These are phyloP conservation scores for Psilopsiagon aymara DNA, from an alignment of 2,113 vertebrate genomes.

Conservation along the genomic window DNA sequence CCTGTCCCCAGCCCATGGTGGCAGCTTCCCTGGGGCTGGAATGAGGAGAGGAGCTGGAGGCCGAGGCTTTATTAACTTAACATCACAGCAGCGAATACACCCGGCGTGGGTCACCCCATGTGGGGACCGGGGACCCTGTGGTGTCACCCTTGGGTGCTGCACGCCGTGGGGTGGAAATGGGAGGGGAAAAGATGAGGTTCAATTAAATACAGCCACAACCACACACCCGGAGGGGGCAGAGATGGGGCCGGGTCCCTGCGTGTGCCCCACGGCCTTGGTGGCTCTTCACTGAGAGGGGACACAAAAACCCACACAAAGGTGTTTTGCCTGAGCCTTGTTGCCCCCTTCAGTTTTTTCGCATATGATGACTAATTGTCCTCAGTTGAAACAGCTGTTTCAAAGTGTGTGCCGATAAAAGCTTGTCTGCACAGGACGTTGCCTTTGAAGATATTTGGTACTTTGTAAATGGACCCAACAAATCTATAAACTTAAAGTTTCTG, in stretches of 20 bases:
- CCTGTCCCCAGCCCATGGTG: neutral
- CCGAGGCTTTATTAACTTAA: constrained; percentile 51
- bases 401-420: no score
- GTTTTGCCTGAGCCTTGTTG: no score
- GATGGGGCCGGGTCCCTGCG: neutral
- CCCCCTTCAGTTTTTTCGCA: no score
- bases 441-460: no score
- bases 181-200: neutral
- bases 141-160: rapidly evolving
- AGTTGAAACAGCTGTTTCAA: no score
- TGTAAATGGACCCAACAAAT: no score
- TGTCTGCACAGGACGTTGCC: no score
- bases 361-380: no score
- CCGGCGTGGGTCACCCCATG: rapidly evolving
- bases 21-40: neutral
- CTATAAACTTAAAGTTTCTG: no score
- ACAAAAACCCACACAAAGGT: neutral
- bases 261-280: neutral
- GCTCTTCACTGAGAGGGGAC: neutral
- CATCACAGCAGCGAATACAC: neutral
- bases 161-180: neutral
- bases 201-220: neutral
- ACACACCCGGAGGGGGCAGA: neutral
- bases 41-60: neutral
- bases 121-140: neutral